Conservation (phyloP, 2,113 vertebrate genomes). For the Drymodes brunneopygia region DNA sequence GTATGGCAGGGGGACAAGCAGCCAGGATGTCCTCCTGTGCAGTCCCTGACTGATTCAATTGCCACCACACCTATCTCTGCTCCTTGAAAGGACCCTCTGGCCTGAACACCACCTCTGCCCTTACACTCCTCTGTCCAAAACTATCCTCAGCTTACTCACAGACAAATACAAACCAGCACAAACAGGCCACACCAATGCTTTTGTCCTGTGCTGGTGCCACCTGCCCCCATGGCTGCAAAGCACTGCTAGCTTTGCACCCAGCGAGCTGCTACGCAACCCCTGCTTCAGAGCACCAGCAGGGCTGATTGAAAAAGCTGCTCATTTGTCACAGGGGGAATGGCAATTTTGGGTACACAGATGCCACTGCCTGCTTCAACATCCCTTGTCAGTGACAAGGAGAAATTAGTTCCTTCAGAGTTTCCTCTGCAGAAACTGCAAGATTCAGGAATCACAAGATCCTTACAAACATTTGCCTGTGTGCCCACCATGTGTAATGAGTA, state of each 20-base stretch:
- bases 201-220: background rate
- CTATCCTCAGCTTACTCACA: background rate
- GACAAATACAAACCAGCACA: background rate
- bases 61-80: background rate
- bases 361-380: background rate
- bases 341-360: background rate
- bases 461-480: background rate
- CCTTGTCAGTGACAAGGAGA: background rate
- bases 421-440: background rate
- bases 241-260: background rate
- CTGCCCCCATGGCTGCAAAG: background rate
- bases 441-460: background rate
- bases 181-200: background rate
- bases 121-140: background rate
- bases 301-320: background rate
- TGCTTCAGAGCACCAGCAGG: background rate
- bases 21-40: background rate
- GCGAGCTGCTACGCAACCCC: background rate
- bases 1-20: background rate
- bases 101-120: background rate
- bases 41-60: background rate
- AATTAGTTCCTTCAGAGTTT: background rate
- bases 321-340: background rate
- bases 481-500: fast-evolving
- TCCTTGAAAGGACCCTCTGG: background rate